phyloP scores from a whole-genome alignment of 2,797 vertebrate species.

The Paguma larvata region DNA sequence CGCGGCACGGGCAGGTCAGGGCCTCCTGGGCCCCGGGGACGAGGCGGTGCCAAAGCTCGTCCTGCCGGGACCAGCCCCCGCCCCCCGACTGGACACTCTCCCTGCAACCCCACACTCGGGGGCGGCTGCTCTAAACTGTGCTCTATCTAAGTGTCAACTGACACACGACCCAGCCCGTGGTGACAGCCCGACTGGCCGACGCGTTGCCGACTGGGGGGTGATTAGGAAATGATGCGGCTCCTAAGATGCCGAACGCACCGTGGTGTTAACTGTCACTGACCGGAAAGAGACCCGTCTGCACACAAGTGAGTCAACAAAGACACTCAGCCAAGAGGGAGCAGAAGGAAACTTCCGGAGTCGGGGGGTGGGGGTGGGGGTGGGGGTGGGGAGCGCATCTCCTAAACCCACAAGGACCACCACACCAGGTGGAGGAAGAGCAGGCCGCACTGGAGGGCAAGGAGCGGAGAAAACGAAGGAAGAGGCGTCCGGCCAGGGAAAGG shows the following conservation, averaged over 20 bases:
- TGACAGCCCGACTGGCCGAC: background rate
- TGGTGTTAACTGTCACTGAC: rapidly evolving
- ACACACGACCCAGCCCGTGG: rapidly evolving
- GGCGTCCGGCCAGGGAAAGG: too few species aligned
- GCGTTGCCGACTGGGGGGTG: rapidly evolving
- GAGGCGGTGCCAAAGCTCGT: too few species aligned
- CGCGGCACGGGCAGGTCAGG: background rate
- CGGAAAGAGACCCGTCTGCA: background rate
- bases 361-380: too few species aligned
- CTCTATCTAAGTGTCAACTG: background rate
- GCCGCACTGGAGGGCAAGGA: rapidly evolving
- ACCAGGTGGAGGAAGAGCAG: rapidly evolving
- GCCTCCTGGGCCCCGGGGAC: background rate
- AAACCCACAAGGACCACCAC: background rate
- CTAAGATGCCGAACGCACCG: too few species aligned
- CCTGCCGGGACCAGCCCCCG: too few species aligned
- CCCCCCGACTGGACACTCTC: too few species aligned
- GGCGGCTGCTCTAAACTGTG: background rate
- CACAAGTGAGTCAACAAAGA: rapidly evolving
- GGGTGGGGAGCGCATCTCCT: background rate
- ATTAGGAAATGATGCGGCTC: background rate
- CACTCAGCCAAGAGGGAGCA: background rate
- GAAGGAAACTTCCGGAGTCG: background rate
- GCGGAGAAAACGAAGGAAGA: background rate
- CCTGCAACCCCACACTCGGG: too few species aligned